A percentile compares a stretch with the other conserved stretches of the same genome.
Evolutionary conservation across 2,113 vertebrate species (phyloP).

Genomic region (Misgurnus anguillicaudatus): DNA sequence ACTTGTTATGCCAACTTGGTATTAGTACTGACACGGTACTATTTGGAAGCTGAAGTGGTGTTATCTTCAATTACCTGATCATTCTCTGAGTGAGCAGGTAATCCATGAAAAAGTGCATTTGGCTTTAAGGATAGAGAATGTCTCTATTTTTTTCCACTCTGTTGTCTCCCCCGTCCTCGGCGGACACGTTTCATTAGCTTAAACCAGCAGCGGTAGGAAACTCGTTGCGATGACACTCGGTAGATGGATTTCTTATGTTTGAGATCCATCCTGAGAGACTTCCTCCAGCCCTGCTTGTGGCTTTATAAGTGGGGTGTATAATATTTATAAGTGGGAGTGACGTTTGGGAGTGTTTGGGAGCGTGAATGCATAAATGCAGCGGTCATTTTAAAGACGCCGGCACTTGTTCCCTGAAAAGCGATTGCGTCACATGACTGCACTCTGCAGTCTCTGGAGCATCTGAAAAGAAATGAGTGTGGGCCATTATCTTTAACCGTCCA

Average conservation of each 20-base stretch:
- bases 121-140: conserved; percentile 56
- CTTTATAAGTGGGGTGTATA: conserved; percentile 43
- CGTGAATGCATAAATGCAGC: conserved; percentile 1
- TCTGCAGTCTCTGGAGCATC: conserved; percentile 36
- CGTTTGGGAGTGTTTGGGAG: neutral
- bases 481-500: conserved; percentile 72
- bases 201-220: conserved; percentile 43
- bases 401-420: neutral
- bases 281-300: conserved; percentile 54
- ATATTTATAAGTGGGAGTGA: neutral
- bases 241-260: conserved; percentile 57
- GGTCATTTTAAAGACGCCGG: neutral
- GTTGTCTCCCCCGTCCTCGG: conserved; percentile 44
- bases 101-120: conserved; percentile 65
- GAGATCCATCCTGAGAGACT: conserved; percentile 59
- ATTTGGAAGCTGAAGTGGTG: conserved; percentile 57
- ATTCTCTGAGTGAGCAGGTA: conserved; percentile 60
- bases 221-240: conserved; percentile 49
- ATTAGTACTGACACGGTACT: conserved; percentile 61
- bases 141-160: conserved; percentile 15
- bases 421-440: conserved; percentile 6
- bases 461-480: conserved; percentile 42
- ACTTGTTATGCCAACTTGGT: conserved; percentile 61
- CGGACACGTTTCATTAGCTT: conserved; percentile 59
- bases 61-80: conserved; percentile 61